Percentiles rank a stretch among this genome's conserved stretches.
These are phyloP conservation scores for Xiphorhynchus erythropygius DNA, from an alignment of 2,797 vertebrate species.

Conservation along the genomic window DNA sequence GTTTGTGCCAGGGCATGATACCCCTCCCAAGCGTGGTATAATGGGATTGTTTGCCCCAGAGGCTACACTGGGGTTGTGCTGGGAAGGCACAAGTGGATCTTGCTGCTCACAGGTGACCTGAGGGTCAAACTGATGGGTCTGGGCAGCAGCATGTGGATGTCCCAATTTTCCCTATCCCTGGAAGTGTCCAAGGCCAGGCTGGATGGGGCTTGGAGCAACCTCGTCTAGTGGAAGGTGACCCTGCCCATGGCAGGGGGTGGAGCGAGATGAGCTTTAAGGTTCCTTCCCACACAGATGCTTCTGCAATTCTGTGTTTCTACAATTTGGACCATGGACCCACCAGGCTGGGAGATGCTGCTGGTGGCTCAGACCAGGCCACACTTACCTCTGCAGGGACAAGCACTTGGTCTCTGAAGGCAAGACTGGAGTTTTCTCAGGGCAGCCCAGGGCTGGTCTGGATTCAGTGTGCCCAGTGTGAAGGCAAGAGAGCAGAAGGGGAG, in stretches of 20 bases:
- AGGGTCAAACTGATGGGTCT: rapidly evolving
- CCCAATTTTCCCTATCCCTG: not conserved
- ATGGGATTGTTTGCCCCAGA: not conserved
- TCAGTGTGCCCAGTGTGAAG: rapidly evolving
- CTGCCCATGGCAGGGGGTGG: not conserved
- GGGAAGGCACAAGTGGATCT: rapidly evolving
- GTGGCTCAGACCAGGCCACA: not conserved
- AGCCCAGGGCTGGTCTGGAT: not conserved
- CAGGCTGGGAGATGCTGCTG: not conserved
- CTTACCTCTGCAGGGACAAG: not conserved
- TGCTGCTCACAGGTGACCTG: not conserved
- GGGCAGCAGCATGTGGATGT: not conserved
- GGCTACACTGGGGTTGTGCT: rapidly evolving
- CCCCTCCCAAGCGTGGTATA: rapidly evolving
- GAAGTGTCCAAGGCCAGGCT: rapidly evolving
- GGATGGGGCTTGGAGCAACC: rapidly evolving
- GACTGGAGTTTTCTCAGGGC: not conserved
- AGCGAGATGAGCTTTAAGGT: not conserved
- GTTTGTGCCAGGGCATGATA: not conserved
- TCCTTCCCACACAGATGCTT: not conserved
- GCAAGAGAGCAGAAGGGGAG: not conserved
- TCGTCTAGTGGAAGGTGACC: not conserved
- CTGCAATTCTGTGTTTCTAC: not conserved
- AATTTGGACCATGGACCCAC: rapidly evolving
- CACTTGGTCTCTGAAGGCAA: not conserved